A percentile compares a stretch with the other conserved stretches of the same genome.
Conservation (phyloP, 1,140 invertebrate genomes). For the Drosophila ironensis region DNA sequence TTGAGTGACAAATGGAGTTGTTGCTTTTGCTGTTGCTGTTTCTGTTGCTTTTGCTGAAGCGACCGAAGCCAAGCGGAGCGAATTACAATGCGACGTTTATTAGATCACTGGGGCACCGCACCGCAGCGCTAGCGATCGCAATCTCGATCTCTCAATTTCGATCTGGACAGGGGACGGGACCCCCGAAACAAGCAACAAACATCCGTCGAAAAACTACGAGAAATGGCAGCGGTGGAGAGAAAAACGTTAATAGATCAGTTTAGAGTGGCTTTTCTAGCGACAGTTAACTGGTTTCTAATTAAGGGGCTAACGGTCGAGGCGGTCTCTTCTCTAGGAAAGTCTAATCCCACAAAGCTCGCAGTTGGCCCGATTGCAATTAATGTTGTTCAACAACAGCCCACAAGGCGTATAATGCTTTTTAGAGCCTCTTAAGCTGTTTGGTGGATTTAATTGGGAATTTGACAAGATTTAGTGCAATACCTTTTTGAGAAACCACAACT, state of each 20-base stretch:
- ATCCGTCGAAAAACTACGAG: conserved; percentile 7
- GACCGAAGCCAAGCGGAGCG: conserved; percentile 23
- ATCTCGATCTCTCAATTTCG: conserved; percentile 9
- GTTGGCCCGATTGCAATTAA: conserved; percentile 16
- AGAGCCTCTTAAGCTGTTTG: conserved; percentile 25
- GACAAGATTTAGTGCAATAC: no score
- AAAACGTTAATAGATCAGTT: conserved; percentile 43
- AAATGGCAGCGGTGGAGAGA: conserved; percentile 1
- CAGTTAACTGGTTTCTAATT: conserved; percentile 45
- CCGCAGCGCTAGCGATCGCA: conserved; percentile 10
- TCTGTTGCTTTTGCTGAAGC: not conserved
- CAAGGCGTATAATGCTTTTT: no score
- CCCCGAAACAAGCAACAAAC: not conserved
- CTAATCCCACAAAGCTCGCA: conserved; percentile 34
- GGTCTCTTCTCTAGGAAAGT: conserved; percentile 13
- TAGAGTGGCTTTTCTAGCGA: conserved; percentile 6
- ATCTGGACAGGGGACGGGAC: not conserved
- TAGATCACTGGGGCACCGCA: conserved; percentile 49
- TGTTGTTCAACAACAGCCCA: not conserved
- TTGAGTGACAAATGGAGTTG: conserved; percentile 55
- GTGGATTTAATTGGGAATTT: conserved; percentile 6
- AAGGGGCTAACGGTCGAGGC: conserved; percentile 15
- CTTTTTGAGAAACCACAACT: no score
- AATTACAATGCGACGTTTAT: conserved; percentile 51
- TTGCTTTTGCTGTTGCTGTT: not conserved